phyloP scores from a whole-genome alignment of 2,888 invertebrate genomes.

The Perizoma affinitatum region DNA sequence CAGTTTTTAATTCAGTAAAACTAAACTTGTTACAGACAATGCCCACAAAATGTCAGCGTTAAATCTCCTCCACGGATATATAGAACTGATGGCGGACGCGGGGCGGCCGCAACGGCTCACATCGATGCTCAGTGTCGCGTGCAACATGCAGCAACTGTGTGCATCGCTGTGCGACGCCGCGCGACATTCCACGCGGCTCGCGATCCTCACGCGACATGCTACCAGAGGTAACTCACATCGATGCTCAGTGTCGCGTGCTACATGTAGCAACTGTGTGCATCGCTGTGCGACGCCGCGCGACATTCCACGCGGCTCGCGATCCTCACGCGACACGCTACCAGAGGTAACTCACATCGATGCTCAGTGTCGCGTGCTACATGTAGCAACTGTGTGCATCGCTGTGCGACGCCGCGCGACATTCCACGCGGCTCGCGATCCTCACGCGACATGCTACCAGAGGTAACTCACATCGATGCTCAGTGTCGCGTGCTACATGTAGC shows the following conservation, averaged over 20 bases:
- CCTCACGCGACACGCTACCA: conserved; percentile 71
- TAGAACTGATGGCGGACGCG: conserved; percentile 75
- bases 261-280: conserved; percentile 81
- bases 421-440: conserved; percentile 58
- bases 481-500: conserved; percentile 78
- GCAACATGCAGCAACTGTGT: conserved; percentile 83
- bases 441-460: conserved; percentile 66
- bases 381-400: conserved; percentile 78
- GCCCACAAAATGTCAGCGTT: conserved; percentile 85
- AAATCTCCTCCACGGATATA: conserved; percentile 87
- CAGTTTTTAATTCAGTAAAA: no score
- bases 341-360: conserved; percentile 73
- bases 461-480: conserved; percentile 82
- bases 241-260: conserved; percentile 82
- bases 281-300: conserved; percentile 55
- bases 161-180: conserved; percentile 58
- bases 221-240: conserved; percentile 62
- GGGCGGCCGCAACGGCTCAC: conserved; percentile 81
- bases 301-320: conserved; percentile 52
- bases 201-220: conserved; percentile 77
- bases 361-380: conserved; percentile 81
- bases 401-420: conserved; percentile 49
- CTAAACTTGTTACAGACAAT: conserved; percentile 72
- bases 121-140: conserved; percentile 78
- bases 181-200: conserved; percentile 41